Evolutionary conservation across 1,140 invertebrate species (phyloP).

Genomic region (Tetramorium parvispinum): DNA sequence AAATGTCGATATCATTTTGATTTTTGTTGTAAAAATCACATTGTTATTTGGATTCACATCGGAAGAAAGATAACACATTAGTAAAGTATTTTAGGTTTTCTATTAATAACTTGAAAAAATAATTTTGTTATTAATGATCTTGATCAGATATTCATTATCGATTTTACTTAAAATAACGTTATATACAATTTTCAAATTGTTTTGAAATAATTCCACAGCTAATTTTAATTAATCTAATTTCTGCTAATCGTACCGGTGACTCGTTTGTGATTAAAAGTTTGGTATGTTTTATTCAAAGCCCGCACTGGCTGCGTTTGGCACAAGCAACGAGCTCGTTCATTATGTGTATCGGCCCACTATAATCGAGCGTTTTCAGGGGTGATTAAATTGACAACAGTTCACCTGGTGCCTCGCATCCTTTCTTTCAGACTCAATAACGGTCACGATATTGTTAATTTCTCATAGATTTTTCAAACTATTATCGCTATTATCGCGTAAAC

Average conservation of each 20-base stretch:
- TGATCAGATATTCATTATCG: neutral
- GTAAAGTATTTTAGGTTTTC: neutral
- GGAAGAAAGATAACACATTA: neutral
- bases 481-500: neutral
- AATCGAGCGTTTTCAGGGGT: constrained; percentile 66
- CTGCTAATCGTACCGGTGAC: constrained; percentile 45
- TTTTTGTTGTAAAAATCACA: neutral
- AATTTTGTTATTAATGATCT: neutral
- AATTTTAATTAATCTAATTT: constrained; percentile 59
- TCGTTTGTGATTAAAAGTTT: constrained; percentile 60
- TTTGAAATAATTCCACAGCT: neutral
- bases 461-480: neutral
- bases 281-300: constrained; percentile 70
- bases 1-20: neutral
- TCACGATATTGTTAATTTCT: constrained; percentile 28
- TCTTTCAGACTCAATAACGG: constrained; percentile 19
- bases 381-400: constrained; percentile 73
- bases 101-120: neutral
- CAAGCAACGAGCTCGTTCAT: constrained; percentile 58
- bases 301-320: neutral
- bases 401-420: constrained; percentile 13
- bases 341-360: constrained; percentile 65
- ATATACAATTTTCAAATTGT: neutral
- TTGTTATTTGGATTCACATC: neutral
- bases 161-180: neutral